phyloP scores from a whole-genome alignment of 2,113 vertebrate species.

The Toxotes chatareus region DNA sequence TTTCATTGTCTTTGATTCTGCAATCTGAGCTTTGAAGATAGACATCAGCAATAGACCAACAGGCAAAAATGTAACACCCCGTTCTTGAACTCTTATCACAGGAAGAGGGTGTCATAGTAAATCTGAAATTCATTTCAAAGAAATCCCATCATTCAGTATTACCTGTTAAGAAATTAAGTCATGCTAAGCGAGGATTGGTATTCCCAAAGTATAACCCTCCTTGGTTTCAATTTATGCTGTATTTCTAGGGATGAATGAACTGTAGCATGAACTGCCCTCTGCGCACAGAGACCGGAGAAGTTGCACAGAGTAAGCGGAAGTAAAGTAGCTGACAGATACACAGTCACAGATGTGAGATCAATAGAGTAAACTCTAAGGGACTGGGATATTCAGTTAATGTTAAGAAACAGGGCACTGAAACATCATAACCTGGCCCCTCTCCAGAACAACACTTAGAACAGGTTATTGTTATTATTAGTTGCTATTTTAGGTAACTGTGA shows the following conservation, averaged over 20 bases:
- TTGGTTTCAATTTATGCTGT: constrained; percentile 60
- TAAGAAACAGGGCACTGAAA: constrained; percentile 23
- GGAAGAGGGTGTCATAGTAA: constrained; percentile 36
- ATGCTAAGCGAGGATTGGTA: constrained; percentile 51
- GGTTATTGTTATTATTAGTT: constrained; percentile 3
- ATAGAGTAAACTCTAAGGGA: constrained; percentile 31
- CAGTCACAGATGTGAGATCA: constrained; percentile 48
- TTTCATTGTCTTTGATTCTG: constrained; percentile 76
- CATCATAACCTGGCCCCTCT: neutral
- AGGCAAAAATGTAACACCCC: constrained; percentile 49
- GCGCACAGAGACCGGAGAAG: constrained; percentile 45
- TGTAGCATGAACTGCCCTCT: constrained; percentile 54
- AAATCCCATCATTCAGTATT: constrained; percentile 78
- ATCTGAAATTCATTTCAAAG: constrained; percentile 68
- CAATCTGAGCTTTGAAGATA: constrained; percentile 78
- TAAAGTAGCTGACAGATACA: constrained; percentile 40
- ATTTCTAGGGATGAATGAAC: constrained; percentile 64
- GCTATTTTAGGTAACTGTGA: neutral
- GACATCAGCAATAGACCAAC: constrained; percentile 66
- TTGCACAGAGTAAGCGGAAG: constrained; percentile 30
- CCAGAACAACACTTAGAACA: constrained; percentile 11
- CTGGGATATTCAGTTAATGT: constrained; percentile 25
- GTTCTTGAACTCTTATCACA: constrained; percentile 75
- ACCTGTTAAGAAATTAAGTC: constrained; percentile 81
- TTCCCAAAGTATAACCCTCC: constrained; percentile 53